Base-by-base conservation (phyloP, 2,888 invertebrate genomes). In the Phyllotreta striolata region DNA sequence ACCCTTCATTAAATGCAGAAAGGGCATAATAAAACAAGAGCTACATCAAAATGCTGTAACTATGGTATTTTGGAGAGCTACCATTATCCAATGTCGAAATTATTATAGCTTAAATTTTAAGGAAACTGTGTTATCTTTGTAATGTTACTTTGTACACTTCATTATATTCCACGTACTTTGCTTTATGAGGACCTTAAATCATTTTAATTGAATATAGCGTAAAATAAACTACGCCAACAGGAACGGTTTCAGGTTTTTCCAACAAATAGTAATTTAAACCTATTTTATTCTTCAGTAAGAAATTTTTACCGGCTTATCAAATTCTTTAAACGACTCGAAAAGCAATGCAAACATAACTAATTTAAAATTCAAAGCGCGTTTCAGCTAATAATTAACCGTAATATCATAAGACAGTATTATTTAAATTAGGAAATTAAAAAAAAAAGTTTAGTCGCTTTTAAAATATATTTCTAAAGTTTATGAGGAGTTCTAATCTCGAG, bases 91-190 rank as follows among this genome's bases (percentile, higher is more conserved):
- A 54, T 54, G 39, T 54, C 40, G 40, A 40, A 54, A 54, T 54
- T 54, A 54, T 40, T 13, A 14, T 54, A 40, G 39, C 54, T 54
- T 54, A 40, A 49, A 49, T 49, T 49, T 49, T 35, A 54, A 54
- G 40, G 54, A 54, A 40, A 14, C 54, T 9, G 40, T 12, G 39
- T 54, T 54, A 54, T 54, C 54, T 54, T 54, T 54, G 54, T 54
- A 54, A 54, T 54, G 49, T 35, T 49, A 54, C 47, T 57, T 57
- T 13, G 57, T 57, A 47, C 47, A 57, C 57, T 47, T 57, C 57
- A 57, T 57, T 57, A 57, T 57, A 57, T 57, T 57, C n/a, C 47
- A 57, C 38, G 57, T 57, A 57, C 47, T 47, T 47, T 57, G 46
- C 13, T 57, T 57, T 57, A 57, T 46, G 57, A 57, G 46, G 9